These are phyloP conservation scores for Turnix velox DNA, from an alignment of 2,113 vertebrate genomes.

Conservation along the genomic window DNA sequence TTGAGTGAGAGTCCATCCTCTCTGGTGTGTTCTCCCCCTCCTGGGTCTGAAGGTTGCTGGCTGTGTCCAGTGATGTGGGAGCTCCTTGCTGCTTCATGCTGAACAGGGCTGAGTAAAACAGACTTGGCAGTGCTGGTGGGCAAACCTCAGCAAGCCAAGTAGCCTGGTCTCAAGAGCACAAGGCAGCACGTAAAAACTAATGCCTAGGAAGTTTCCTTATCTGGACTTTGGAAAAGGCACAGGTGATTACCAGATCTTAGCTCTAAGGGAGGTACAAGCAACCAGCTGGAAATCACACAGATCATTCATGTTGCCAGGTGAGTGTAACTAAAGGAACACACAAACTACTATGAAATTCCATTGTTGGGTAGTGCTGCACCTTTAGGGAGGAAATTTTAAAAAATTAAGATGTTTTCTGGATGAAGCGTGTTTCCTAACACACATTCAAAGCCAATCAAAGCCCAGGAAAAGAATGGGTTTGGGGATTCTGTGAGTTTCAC, in stretches of 20 bases:
- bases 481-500: neutral
- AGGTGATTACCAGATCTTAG: neutral
- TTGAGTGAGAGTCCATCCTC: neutral
- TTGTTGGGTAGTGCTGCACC: neutral
- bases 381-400: neutral
- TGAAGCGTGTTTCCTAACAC: neutral
- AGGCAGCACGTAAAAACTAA: neutral
- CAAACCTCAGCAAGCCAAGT: neutral
- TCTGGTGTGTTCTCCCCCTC: neutral
- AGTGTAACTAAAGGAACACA: neutral
- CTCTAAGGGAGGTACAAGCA: neutral
- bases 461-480: neutral
- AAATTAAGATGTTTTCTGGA: neutral
- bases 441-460: neutral
- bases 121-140: neutral
- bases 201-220: constrained; percentile 9
- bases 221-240: neutral
- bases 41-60: neutral
- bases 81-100: neutral
- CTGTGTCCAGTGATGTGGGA: rapidly evolving
- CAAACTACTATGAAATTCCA: neutral
- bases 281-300: neutral
- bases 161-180: neutral
- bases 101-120: neutral
- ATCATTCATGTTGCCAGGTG: neutral